These are phyloP conservation scores for Aurelia coerulea DNA, from an alignment of 30 jellyfish, hydroid and myxozoan genomes.

Conservation along the genomic window DNA sequence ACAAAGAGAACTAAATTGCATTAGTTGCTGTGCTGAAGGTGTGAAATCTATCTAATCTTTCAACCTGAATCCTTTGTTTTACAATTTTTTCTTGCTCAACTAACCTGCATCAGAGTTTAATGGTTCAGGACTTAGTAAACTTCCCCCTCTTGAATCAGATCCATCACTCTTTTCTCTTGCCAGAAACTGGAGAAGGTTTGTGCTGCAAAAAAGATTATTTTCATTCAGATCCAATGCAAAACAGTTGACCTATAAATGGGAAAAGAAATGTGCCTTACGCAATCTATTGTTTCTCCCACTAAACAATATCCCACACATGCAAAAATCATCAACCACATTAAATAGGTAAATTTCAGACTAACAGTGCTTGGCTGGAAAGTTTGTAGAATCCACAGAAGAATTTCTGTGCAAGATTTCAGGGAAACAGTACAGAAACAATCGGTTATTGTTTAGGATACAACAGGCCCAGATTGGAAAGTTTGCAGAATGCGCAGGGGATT, in stretches of 20 bases:
- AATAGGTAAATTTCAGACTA: not conserved
- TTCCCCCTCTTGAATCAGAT: constrained; percentile 23
- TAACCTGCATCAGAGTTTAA: constrained; percentile 60
- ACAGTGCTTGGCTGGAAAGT: not conserved
- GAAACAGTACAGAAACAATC: no score
- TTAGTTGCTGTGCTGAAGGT: not conserved
- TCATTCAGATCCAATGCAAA: no score
- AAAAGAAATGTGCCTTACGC: not conserved
- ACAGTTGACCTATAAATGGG: not conserved
- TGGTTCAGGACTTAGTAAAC: constrained; percentile 46
- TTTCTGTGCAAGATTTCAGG: no score
- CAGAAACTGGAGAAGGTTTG: constrained; percentile 44
- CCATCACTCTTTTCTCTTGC: constrained; percentile 53
- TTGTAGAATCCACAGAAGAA: no score
- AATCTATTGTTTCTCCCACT: not conserved
- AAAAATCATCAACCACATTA: not conserved
- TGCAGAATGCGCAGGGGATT: no score
- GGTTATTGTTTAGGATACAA: no score
- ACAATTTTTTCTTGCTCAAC: not conserved
- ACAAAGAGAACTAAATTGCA: no score
- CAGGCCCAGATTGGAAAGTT: no score
- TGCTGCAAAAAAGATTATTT: constrained; percentile 24
- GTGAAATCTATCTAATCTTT: no score
- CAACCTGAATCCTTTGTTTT: no score
- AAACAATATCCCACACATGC: not conserved